Evolutionary conservation across 2,113 vertebrate species (phyloP), one percentile per base, ranked within the genome.

Genomic region (Lethenteron camtschaticum): DNA sequence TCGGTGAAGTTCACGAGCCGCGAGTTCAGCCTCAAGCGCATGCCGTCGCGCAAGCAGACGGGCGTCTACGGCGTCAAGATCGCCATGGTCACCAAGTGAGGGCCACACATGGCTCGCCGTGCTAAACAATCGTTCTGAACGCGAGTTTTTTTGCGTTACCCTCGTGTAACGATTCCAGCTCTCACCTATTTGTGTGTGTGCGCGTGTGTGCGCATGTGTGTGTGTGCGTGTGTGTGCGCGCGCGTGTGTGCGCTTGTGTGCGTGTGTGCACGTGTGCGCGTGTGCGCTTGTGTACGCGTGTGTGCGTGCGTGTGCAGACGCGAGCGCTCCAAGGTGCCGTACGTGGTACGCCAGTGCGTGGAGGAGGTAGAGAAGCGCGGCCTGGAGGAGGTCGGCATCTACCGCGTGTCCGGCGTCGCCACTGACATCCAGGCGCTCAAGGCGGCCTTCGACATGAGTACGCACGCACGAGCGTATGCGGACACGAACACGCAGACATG

Each of bases 1-100:
- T 96, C 94, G 73, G 96, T 99, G 89, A 99, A 96, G 78, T 99
- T 99, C 76, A 96, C 90, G 1, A 99, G 89, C 80, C 85, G 92
- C 71, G 92, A 99, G 74, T 82, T 96, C 81, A 99, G 94, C 75
- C 78, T 99, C 75, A 99, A 99, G 83, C 85, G 94, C 76, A 99
- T 90, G 1, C 92, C 90, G 0, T 96, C 92, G 71, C 96, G 96
- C 77, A 99, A 99, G 75, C 94, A 99, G 80, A 99, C 88, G 0
- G 94, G 94, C 0, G 92, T 99, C 77, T 99, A 96, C 2, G 94
- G 94, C 55, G 94, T 99, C 77, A 96, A 96, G 77, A 99, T 99
- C 81, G 95, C 86, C 0, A 87, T 96, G 0, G 94, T 99, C 75
- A 99, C 94, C 56, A 96, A 96, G 94, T 96, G 80, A 59, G 81